Evolutionary conservation across 1,140 invertebrate genomes (phyloP), one percentile per base, ranked within the genome.

Genomic region (Hyposmocoma kahamanoa): DNA sequence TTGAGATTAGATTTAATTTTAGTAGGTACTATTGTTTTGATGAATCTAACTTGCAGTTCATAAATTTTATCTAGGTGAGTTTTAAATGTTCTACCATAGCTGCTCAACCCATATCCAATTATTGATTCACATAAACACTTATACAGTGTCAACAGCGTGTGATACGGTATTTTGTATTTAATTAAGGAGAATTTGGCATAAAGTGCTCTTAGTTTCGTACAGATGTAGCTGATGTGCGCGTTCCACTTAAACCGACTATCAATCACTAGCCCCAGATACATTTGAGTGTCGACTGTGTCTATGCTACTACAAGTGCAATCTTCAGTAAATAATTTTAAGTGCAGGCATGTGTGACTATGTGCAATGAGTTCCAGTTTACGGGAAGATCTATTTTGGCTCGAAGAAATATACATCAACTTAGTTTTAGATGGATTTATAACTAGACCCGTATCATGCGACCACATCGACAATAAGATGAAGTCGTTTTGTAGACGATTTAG

Each of bases 161-260:
- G 6, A 28, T 28, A 65, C 9, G 54, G 54, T 3, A 64, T 41
- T 28, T 42, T 42, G 22, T 43, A n/a, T 51, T 44, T 61, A 5
- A 63, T 13, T 11, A 65, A 45, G 4, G 13, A 42, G 5, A 58
- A 41, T 55, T 56, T 36, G 52, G 45, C 17, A 50, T 39, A 26
- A 58, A 54, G 20, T 42, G 50, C 13, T n/a, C 55, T 42, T 10
- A 63, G 36, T 44, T 55, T 54, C 24, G 22, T 50, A n/a, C 61
- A 64, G 1, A 63, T 52, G 9, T 42, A 41, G 10, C 54, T 45
- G 19, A 59, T 56, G n/a, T 61, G 62, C 5, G 30, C 15, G 2
- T 22, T 18, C 62, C 58, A 61, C 13, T 53, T 59, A 20, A 65
- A 65, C 24, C 46, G 56, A 17, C 9, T 50, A 19, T 65, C 59